Conservation (phyloP, 2,113 vertebrate species). For the Megaceryle maxima region DNA sequence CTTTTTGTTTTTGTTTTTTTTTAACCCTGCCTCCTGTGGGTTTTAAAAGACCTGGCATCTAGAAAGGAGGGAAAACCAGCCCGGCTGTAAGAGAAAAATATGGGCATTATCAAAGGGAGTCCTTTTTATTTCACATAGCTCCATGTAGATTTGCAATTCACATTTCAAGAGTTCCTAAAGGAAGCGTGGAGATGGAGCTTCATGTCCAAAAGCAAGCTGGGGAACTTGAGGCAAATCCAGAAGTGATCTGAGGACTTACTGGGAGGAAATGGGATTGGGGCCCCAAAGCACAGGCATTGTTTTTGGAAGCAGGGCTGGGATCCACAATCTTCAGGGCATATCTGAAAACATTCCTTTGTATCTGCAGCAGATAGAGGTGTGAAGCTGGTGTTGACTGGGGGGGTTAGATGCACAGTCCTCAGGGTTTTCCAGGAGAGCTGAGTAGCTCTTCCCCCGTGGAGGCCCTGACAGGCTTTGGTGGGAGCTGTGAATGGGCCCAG, state of each 20-base stretch:
- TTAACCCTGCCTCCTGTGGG: not conserved
- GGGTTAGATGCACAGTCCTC: not conserved
- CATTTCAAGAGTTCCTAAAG: not conserved
- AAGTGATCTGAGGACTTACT: not conserved
- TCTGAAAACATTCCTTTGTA: accelerated
- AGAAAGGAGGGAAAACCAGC: not conserved
- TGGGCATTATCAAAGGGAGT: accelerated
- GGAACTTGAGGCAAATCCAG: not conserved
- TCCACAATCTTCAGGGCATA: not conserved
- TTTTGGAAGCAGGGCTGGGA: not conserved
- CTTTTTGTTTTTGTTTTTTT: not conserved
- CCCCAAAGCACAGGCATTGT: accelerated
- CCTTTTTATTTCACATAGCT: not conserved
- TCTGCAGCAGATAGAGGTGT: not conserved
- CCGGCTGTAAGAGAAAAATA: not conserved
- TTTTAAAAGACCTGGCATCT: not conserved
- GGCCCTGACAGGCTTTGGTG: not conserved
- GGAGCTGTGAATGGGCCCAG: not conserved
- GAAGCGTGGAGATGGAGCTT: not conserved
- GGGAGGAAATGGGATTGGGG: not conserved
- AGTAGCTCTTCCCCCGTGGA: not conserved
- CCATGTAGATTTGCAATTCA: not conserved
- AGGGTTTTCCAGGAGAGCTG: not conserved
- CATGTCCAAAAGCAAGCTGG: not conserved
- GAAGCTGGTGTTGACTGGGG: not conserved